phyloP scores from a whole-genome alignment of 2,113 vertebrate genomes.

The Hyla sarda region DNA sequence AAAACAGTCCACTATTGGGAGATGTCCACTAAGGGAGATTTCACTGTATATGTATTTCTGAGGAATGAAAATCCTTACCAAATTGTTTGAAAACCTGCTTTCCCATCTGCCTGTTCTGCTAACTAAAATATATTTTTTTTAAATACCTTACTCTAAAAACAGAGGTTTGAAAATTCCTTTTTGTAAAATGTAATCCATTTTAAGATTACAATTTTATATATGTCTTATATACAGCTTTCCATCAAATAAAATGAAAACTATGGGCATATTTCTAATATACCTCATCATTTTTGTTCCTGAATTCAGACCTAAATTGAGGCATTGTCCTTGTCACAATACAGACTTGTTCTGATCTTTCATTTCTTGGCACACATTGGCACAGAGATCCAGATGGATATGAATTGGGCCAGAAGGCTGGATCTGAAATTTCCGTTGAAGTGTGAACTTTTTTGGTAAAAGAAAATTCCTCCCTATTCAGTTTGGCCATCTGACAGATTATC shows the following conservation, averaged over 20 bases:
- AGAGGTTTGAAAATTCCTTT: too few species aligned
- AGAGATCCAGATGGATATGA: constrained; percentile 56
- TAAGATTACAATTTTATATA: too few species aligned
- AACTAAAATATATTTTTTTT: too few species aligned
- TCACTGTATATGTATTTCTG: too few species aligned
- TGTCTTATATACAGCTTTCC: background rate
- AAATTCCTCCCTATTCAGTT: constrained; percentile 48
- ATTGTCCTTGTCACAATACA: constrained; percentile 45
- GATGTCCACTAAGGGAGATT: too few species aligned
- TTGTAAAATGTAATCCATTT: too few species aligned
- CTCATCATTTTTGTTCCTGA: background rate
- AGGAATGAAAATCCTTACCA: too few species aligned
- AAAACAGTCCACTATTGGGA: too few species aligned
- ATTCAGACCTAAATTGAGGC: background rate
- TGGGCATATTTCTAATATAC: background rate
- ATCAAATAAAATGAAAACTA: background rate
- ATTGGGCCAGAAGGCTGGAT: constrained; percentile 56
- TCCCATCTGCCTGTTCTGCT: too few species aligned
- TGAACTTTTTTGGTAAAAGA: constrained; percentile 56
- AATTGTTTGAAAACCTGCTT: too few species aligned
- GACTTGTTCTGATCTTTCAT: constrained; percentile 40
- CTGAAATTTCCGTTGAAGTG: constrained; percentile 54
- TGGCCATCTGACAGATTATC: constrained; percentile 53
- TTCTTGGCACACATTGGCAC: constrained; percentile 57
- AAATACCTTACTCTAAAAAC: too few species aligned